Base-by-base conservation (phyloP, 64 coral and sea anemone species). In the Hydrozoanthus tunicans region DNA sequence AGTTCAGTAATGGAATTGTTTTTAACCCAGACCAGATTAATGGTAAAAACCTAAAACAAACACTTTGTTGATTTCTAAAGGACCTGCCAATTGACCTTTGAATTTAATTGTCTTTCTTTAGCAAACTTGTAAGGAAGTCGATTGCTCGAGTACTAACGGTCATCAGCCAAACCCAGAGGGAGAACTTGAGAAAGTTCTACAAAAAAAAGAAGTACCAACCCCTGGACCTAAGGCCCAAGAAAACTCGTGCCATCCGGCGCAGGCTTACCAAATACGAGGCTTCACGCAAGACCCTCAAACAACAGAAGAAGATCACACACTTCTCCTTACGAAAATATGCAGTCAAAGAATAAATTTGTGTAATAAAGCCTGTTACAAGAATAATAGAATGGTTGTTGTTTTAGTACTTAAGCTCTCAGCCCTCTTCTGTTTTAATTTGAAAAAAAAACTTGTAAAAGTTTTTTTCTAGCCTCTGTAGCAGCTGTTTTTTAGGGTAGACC, bases 81-180 rank as follows among this genome's bases (percentile, higher is more conserved):
- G 32, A 43, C 32, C 32, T 43, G 32, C 32, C 0, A 43, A 43
- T 43, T 43, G 32, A 43, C 32, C 32, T 43, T 43, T 43, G 32
- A 43, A 43, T 2, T 6, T 82, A 13, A 56, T 63, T 82, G 25
- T 82, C 62, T 81, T 10, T 65, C 17, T 60, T 6, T 72, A 98
- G 96, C 20, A 98, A 98, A 81, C 89, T 98, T 90, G 96, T 98
- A 5, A 93, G 96, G 53, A 98, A 98, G 70, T 98, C 96, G n/a
- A 92, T 98, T 90, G 96, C 96, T 20, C 81, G 96, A 85, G 96
- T 98, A 13, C 91, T 98, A 78, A 98, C 96, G 58, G 96, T 98
- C 9, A 95, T 98, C 58, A 95, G 94, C 73, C 96, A 98, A 73
- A 95, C 89, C 24, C 96, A 98, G 65, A 91, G 96, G 68, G 94